Evolutionary conservation across 1,140 invertebrate species (phyloP), one percentile per base, ranked within the genome.

Genomic region (Asobara japonica): DNA sequence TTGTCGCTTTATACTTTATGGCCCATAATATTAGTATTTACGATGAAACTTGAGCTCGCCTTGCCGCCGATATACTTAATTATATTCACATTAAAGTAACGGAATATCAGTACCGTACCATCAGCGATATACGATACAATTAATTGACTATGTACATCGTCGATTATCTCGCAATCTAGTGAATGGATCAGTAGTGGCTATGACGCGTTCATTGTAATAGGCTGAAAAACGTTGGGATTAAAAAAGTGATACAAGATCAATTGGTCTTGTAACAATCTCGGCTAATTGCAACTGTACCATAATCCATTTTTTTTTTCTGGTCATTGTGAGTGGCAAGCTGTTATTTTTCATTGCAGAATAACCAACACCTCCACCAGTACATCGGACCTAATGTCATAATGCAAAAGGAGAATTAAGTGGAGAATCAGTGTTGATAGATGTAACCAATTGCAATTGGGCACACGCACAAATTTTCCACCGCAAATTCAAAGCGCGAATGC

Each of bases 121-220:
- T n/a, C 30, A 13, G 25, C 10, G 16, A 30, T 60, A n/a, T 60
- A 27, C 29, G 2, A 20, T n/a, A n/a, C n/a, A n/a, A n/a, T n/a
- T n/a, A 27, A 22, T 51, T 70, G 33, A 62, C 11, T 41, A 20
- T 64, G 20, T 66, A 33, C 65, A 66, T 66, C 45, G n/a, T 25
- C 11, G 36, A 70, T 70, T 70, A 62, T 62, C 33, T 38, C 41
- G 56, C 68, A 70, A 70, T 70, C 68, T 25, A 70, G 68, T 70
- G 68, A 70, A 70, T 45, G 68, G 68, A 70, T 70, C 68, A n/a
- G n/a, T 20, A 67, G 11, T 22, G 65, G 33, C 36, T 45, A 38
- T 41, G n/a, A 27, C 27, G 16, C 25, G 41, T 45, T 67, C n/a
- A 11, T 27, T n/a, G 25, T 20, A 65, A 48, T 22, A 48, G 11